A percentile compares a stretch with the other conserved stretches of the same genome.
These are phyloP conservation scores for Volucella zonaria DNA, from an alignment of 2,888 invertebrate species.

Conservation along the genomic window DNA sequence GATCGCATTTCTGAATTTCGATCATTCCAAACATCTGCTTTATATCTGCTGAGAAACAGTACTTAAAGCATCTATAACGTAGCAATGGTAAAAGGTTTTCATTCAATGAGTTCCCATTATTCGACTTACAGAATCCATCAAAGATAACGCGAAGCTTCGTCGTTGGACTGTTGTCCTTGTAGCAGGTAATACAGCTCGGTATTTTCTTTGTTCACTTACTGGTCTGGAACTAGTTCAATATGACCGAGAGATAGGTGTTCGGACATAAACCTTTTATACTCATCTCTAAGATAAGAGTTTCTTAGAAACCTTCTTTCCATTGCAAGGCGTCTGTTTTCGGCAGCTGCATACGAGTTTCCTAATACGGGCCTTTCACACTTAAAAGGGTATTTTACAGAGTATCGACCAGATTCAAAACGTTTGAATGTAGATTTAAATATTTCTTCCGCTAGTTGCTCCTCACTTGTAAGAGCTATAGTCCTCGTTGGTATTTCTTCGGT, in stretches of 20 bases:
- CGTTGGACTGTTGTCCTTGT: constrained; percentile 25
- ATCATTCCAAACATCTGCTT: constrained; percentile 30
- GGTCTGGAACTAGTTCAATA: constrained; percentile 24
- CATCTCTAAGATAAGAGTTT: constrained; percentile 1
- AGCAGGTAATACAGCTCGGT: constrained; percentile 25
- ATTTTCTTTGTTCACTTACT: neutral
- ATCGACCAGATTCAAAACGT: too few species aligned
- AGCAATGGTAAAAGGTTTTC: constrained; percentile 22
- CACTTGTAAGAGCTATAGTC: too few species aligned
- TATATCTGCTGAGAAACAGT: constrained; percentile 30
- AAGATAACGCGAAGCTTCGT: too few species aligned
- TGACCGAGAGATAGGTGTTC: constrained; percentile 9
- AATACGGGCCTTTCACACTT: neutral
- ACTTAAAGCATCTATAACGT: constrained; percentile 21
- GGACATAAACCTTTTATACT: constrained; percentile 10
- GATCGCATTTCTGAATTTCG: constrained; percentile 20
- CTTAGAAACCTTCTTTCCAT: constrained; percentile 1
- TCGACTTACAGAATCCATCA: neutral
- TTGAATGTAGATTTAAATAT: too few species aligned
- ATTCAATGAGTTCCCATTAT: neutral
- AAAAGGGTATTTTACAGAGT: neutral
- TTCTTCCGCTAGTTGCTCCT: too few species aligned
- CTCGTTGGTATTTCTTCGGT: too few species aligned
- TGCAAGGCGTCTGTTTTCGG: constrained; percentile 8
- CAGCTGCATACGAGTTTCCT: neutral